Evolutionary conservation across 2,888 invertebrate genomes (phyloP).

Genomic region (Phaonia tiefii): DNA sequence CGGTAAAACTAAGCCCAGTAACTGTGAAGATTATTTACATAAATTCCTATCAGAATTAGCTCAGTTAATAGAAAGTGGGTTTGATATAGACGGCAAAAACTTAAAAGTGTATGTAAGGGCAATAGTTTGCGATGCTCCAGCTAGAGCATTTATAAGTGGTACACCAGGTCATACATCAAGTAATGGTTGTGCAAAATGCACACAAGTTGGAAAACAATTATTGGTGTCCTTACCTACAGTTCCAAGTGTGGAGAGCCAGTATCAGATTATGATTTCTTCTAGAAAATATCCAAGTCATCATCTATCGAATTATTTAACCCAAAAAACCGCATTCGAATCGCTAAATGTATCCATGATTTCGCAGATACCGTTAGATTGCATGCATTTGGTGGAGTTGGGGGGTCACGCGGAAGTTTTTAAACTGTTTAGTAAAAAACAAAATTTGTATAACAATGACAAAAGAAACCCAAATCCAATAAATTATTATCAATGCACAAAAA

Average conservation of each 20-base stretch:
- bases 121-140: not conserved
- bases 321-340: slow-evolving; percentile 9
- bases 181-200: not conserved
- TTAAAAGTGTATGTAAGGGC: not conserved
- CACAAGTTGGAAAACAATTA: not conserved
- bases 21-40: not conserved
- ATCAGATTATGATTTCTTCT: not conserved
- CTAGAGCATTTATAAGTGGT: not conserved
- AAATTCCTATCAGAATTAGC: not conserved
- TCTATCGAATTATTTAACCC: not conserved
- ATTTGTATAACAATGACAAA: slow-evolving; percentile 17
- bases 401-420: slow-evolving; percentile 28
- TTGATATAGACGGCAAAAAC: not conserved
- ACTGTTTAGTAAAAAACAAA: slow-evolving; percentile 38
- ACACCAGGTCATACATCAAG: not conserved
- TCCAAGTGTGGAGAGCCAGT: not conserved
- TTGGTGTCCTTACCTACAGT: not conserved
- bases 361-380: slow-evolving; percentile 31
- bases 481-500: slow-evolving; percentile 3
- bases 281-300: not conserved
- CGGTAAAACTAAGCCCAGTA: not conserved
- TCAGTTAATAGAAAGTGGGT: not conserved
- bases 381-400: slow-evolving; percentile 41
- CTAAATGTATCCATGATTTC: slow-evolving; percentile 12
- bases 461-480: slow-evolving; percentile 34